Evolutionary conservation across 1,140 invertebrate species (phyloP), one percentile per base, ranked within the genome.

Genomic region (Brachionus calyciflorus): DNA sequence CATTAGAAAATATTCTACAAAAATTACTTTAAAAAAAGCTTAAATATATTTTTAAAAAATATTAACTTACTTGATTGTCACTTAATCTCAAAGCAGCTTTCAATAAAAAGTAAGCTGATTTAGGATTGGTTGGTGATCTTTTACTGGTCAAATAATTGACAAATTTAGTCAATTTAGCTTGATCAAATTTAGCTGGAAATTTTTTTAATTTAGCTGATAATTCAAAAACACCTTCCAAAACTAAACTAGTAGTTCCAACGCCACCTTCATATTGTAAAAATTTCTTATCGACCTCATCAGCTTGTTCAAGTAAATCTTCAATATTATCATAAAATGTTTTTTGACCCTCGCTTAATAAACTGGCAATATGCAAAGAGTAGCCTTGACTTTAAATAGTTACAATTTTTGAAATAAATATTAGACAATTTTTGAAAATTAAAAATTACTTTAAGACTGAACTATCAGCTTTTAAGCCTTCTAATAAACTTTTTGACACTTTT

Each of bases 191-290:
- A 12, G 91, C 90, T 26, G 89, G 88, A 77, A 89, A 87, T 82
- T 91, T 91, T 78, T 90, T 90, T 26, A 89, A 83, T 26, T 85
- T 82, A 63, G 89, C 88, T 55, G 90, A 89, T 2, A 94, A 85
- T 81, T 90, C 90, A 79, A 89, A 90, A 49, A 90, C 87, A 76
- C 90, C 90, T 84, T 89, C 90, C 9, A 92, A 82, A n/a, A 92
- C 83, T 17, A 90, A 83, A 78, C 90, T 89, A 40, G 88, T 88
- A 3, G 86, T 88, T 44, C 87, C 89, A 1, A 91, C 86, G 6
- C 94, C 94, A 44, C 94, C 94, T 86, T 97, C 95, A 85, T 94
- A 97, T 86, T 96, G 86, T 77, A 86, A 86, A 78, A 91, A 90
- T 80, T 89, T 89, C 9, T 91, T 90, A 86, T 96, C 91, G 24